Evolutionary conservation across 2,797 vertebrate genomes (phyloP).

Genomic region (Cyprinella venusta): DNA sequence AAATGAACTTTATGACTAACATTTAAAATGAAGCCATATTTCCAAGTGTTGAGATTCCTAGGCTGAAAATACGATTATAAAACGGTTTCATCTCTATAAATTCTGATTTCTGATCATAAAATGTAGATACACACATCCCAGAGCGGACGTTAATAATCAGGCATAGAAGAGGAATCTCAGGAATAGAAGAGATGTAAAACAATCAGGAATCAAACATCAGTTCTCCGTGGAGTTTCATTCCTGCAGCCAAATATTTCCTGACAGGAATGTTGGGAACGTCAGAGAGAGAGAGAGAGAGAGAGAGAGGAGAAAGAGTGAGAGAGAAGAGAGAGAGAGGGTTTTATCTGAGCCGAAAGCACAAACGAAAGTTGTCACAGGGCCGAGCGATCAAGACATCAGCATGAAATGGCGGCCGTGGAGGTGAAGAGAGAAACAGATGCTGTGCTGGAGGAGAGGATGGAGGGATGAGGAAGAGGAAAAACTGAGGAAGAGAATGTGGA

Average conservation of each 20-base stretch:
- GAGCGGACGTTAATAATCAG: background rate
- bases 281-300: background rate
- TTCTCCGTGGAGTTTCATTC: background rate
- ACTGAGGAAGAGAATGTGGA: constrained; percentile 5
- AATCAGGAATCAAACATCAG: background rate
- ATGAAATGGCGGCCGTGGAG: constrained; percentile 56
- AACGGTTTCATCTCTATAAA: background rate
- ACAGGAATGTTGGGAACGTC: constrained; percentile 8
- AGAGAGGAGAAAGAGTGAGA: background rate
- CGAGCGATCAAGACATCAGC: constrained; percentile 7
- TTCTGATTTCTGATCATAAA: background rate
- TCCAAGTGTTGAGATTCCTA: background rate
- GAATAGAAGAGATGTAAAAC: too few relatives aligned
- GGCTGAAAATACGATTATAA: background rate
- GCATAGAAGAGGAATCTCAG: too few relatives aligned
- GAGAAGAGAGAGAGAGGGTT: background rate
- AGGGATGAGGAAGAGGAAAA: background rate
- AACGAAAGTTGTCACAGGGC: constrained; percentile 4
- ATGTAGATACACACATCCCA: background rate
- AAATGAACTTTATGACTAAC: background rate
- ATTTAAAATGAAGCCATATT: background rate
- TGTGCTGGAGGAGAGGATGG: background rate
- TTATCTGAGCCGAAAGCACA: constrained; percentile 4
- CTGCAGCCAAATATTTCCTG: constrained; percentile 9
- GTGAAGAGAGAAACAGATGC: constrained; percentile 32